Evolutionary conservation across 2,797 vertebrate genomes (phyloP), one percentile per base, ranked within the genome.

Genomic region (Enteromius treurensis): DNA sequence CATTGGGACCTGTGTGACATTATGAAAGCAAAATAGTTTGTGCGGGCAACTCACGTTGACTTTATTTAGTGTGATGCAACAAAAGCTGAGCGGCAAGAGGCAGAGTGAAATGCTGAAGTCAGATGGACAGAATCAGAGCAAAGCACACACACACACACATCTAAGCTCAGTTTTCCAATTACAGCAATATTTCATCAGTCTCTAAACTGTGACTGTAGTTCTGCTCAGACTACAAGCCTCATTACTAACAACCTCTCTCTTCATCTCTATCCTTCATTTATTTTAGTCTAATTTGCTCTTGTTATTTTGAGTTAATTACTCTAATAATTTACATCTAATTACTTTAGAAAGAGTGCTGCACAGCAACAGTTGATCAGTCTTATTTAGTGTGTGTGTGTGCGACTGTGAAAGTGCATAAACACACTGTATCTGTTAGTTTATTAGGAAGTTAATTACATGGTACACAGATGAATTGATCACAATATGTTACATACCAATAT

Each of bases 101-200:
- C 26, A 3, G 23, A 71, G 13, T 49, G 15, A 71, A 53, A 53
- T 37, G 29, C 29, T 37, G 19, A 55, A 75, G 51, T 58, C 32
- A 37, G 73, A 75, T 55, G 71, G 49, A 75, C 71, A 75, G 32
- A 75, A 75, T 75, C 49, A 37, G 71, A 75, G 32, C 32, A 34
- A 0, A 0, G 42, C 40, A 70, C 10, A 23, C n/a, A 23, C 26
- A 29, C 9, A n/a, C 23, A 14, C 15, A 74, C 5, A 37, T 47
- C 23, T 1, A 26, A 40, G 23, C n/a, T 47, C 9, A 45, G 15
- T 78, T 65, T 62, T 65, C 42, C 76, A 65, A 47, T 65, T 78
- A 78, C 42, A 47, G 40, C 23, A 34, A 29, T 64, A 26, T 78
- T 78, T 78, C 76, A 78, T 65, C 76, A 78, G 71, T 34, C 23